These are phyloP conservation scores for Cabera pusaria DNA, from an alignment of 2,888 invertebrate genomes.

Conservation along the genomic window DNA sequence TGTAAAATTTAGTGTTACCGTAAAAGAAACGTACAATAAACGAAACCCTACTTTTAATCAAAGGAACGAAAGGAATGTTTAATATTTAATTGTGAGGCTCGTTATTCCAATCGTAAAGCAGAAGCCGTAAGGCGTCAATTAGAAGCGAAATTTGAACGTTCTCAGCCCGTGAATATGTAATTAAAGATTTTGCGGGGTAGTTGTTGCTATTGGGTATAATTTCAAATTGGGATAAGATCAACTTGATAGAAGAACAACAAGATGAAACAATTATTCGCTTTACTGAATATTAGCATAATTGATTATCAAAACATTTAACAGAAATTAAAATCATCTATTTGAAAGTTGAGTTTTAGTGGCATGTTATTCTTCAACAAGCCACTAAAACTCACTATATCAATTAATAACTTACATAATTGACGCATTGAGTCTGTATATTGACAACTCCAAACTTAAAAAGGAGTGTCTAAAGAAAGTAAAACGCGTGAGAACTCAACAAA, in stretches of 20 bases:
- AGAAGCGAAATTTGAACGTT: constrained; percentile 51
- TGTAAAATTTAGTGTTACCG: too few species aligned
- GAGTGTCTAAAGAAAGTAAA: constrained; percentile 22
- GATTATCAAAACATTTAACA: too few species aligned
- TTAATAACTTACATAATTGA: too few species aligned
- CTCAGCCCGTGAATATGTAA: constrained; percentile 56
- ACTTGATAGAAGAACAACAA: neutral
- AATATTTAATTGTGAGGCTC: constrained; percentile 58
- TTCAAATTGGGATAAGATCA: constrained; percentile 22
- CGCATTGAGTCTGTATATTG: too few species aligned
- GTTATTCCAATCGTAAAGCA: constrained; percentile 54
- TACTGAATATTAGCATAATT: too few species aligned
- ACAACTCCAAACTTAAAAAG: neutral
- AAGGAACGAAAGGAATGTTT: constrained; percentile 39
- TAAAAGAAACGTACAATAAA: constrained; percentile 3
- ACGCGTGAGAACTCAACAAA: constrained; percentile 16
- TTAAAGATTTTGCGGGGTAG: constrained; percentile 42
- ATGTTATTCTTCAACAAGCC: too few species aligned
- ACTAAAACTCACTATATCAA: too few species aligned
- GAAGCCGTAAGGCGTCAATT: constrained; percentile 57
- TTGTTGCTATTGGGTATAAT: constrained; percentile 48
- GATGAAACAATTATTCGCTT: neutral
- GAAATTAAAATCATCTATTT: too few species aligned
- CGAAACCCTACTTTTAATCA: constrained; percentile 26
- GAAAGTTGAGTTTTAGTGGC: too few species aligned